A percentile compares a stretch with the other conserved stretches of the same genome.
Evolutionary conservation across 2,797 vertebrate species (phyloP).

Genomic region (Tragopan temminckii): DNA sequence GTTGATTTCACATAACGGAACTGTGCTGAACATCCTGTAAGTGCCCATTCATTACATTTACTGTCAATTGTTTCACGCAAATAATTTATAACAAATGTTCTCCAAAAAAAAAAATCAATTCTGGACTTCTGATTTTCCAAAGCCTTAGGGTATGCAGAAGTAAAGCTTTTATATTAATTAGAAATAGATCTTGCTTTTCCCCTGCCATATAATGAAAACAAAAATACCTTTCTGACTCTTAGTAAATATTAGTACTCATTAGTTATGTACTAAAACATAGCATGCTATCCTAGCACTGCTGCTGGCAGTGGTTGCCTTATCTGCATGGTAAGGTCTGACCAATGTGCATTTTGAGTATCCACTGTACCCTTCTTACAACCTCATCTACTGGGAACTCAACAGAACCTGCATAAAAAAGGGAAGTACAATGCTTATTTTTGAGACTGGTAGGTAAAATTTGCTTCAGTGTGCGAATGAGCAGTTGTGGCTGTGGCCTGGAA

Average conservation of each 20-base stretch:
- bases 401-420: not conserved
- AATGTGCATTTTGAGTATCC: accelerated
- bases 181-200: not conserved
- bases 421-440: not conserved
- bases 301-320: not conserved
- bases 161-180: constrained; percentile 29
- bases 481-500: not conserved
- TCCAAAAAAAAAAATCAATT: constrained; percentile 30
- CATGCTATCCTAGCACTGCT: not conserved
- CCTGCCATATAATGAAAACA: not conserved
- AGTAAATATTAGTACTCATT: not conserved
- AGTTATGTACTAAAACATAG: not conserved
- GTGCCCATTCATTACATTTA: constrained; percentile 23
- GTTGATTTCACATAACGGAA: not conserved
- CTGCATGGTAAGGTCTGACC: not conserved
- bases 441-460: accelerated
- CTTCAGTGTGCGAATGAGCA: not conserved
- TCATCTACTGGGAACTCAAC: not conserved
- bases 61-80: not conserved
- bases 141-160: not conserved
- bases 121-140: constrained; percentile 14
- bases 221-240: not conserved
- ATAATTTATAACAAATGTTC: constrained; percentile 44
- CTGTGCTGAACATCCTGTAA: constrained; percentile 2
- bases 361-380: not conserved